Evolutionary conservation across 2,888 invertebrate genomes (phyloP), one percentile per base, ranked within the genome.

Genomic region (Scaptomyza flava): DNA sequence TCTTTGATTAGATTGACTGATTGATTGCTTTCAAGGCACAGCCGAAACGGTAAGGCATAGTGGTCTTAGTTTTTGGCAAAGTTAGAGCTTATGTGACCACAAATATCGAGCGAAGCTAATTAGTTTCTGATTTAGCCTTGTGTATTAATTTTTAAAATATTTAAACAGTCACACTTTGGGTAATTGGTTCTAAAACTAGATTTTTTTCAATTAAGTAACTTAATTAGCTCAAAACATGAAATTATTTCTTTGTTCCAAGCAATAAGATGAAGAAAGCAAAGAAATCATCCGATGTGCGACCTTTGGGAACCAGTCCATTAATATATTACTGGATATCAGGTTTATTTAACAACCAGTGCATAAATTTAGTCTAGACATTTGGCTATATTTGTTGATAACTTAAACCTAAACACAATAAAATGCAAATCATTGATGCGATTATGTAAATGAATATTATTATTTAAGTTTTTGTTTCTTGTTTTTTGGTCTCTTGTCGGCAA

Each of bases 331-430:
- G 45, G n/a, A 59, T 42, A 79, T 68, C 79, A 48, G 63, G 74
- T 79, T 74, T 74, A 45, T 57, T 74, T 73, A 46, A 67, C 48
- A 27, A 57, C 27, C 54, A 42, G 56, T 56, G 68, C 47, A 48
- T 78, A 48, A 59, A 76, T 71, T 71, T 56, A 48, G 43, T 56
- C 51, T 56, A 60, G 31, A 38, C 41, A 41, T 58, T 57, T 53
- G 27, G 42, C 56, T 48, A 8, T 34, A 64, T 72, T 42, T n/a
- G 8, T 41, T 42, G 27, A 23, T 36, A 6, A 33, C 11, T n/a
- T 34, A 33, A 33, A 12, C 3, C 36, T 42, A 20, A 20, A 41
- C 23, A 43, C 23, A n/a, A 34, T 48, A 41, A 34, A 47, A 71
- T 64, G 42, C 57, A 62, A 51, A 56, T 65, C 41, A 61, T 57